A percentile compares a stretch with the other conserved stretches of the same genome.
Evolutionary conservation across 2,797 vertebrate genomes (phyloP).

Genomic region (Cacajao melanocephalus): DNA sequence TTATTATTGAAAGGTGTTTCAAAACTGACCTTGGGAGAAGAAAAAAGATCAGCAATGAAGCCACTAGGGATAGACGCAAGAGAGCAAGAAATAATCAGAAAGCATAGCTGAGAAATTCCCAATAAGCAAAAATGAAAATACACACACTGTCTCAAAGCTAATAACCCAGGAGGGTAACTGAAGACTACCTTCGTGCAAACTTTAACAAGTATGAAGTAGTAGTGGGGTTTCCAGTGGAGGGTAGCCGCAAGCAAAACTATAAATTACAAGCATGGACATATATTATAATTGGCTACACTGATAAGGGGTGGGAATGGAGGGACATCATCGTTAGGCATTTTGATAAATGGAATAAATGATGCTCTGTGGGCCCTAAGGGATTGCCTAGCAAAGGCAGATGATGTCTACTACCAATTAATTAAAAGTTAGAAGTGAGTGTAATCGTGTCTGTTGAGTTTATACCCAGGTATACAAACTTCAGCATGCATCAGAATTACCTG

Average conservation of each 20-base stretch:
- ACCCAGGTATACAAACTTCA: not conserved
- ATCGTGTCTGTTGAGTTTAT: not conserved
- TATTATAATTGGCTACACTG: slow-evolving; percentile 4
- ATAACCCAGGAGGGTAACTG: slow-evolving; percentile 44
- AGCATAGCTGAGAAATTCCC: slow-evolving; percentile 42
- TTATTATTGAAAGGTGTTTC: not conserved
- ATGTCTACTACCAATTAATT: slow-evolving; percentile 52
- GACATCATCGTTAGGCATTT: not conserved
- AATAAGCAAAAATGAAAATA: slow-evolving; percentile 48
- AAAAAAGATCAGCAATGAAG: not conserved
- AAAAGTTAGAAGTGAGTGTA: slow-evolving; percentile 14
- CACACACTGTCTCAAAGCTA: slow-evolving; percentile 43
- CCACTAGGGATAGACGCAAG: not conserved
- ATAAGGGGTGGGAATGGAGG: not conserved
- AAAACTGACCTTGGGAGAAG: slow-evolving; percentile 42
- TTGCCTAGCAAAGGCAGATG: not conserved
- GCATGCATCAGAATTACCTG: not conserved
- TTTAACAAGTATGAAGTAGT: slow-evolving; percentile 1
- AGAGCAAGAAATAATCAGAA: slow-evolving; percentile 53
- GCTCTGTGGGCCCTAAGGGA: slow-evolving; percentile 6
- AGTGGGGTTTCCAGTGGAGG: not conserved
- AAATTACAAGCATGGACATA: not conserved
- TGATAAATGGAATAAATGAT: slow-evolving; percentile 40
- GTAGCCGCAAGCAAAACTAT: not conserved
- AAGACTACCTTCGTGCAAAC: slow-evolving; percentile 27